These are phyloP conservation scores for Henicopernis longicauda DNA, from an alignment of 2,113 vertebrate genomes.

Conservation along the genomic window DNA sequence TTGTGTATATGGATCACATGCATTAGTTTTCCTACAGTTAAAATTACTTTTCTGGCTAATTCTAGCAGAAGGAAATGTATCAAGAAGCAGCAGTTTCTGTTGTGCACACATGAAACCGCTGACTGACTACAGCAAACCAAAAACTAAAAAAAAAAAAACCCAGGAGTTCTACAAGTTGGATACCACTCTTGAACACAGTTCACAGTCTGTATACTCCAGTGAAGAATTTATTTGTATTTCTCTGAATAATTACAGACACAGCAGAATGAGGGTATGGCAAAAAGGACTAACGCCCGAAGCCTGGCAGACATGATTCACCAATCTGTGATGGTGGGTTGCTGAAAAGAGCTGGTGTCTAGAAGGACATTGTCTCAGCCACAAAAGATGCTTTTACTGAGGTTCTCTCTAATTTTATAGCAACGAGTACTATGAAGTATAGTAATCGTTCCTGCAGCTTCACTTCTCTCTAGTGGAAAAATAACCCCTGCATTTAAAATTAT, in stretches of 20 bases:
- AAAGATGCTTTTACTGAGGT: neutral
- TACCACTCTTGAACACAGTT: neutral
- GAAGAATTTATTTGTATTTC: neutral
- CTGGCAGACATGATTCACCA: accelerated
- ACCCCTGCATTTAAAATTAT: neutral
- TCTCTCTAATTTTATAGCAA: neutral
- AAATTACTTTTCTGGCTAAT: neutral
- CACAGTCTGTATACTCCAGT: no score
- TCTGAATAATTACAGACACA: neutral
- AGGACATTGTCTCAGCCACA: neutral
- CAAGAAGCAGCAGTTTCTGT: neutral
- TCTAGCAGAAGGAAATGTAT: neutral
- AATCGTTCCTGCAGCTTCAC: neutral
- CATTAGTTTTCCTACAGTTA: neutral
- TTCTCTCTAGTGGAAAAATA: neutral
- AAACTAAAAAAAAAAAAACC: neutral
- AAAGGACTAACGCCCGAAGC: neutral
- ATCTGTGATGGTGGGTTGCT: neutral
- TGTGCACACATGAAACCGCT: neutral
- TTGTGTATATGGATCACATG: neutral
- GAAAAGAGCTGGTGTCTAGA: neutral
- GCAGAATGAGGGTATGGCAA: neutral
- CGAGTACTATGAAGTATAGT: neutral
- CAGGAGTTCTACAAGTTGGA: neutral
- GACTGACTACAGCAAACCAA: neutral